These are phyloP conservation scores for Saxidomus purpurata DNA, from an alignment of 1,140 invertebrate genomes.

Conservation along the genomic window DNA sequence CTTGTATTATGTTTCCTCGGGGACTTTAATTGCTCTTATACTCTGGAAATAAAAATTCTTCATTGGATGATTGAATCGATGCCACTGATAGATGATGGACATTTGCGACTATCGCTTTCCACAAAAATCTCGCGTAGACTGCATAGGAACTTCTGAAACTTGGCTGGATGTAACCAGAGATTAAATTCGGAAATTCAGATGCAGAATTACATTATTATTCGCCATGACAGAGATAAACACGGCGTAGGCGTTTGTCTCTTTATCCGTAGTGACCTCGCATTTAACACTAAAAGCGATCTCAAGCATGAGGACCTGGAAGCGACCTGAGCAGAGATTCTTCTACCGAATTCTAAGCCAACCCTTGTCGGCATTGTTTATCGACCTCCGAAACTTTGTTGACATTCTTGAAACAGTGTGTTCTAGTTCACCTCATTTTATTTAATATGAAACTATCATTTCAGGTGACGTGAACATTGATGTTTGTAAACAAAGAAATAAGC, in stretches of 20 bases:
- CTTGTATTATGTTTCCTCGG: too few species aligned
- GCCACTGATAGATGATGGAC: too few species aligned
- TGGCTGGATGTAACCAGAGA: slow-evolving; percentile 49
- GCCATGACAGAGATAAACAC: slow-evolving; percentile 21
- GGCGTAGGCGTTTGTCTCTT: slow-evolving; percentile 41
- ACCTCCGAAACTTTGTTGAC: slow-evolving; percentile 2
- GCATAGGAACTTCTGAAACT: slow-evolving; percentile 47
- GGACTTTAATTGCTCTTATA: too few species aligned
- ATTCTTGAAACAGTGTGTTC: background rate
- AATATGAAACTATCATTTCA: background rate
- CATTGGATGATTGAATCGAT: too few species aligned
- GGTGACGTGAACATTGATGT: slow-evolving; percentile 20
- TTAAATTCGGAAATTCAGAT: slow-evolving; percentile 36
- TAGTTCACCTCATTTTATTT: background rate
- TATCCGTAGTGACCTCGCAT: too few species aligned
- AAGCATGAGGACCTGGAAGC: too few species aligned
- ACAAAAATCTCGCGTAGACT: background rate
- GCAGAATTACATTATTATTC: slow-evolving; percentile 16
- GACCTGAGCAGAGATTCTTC: background rate
- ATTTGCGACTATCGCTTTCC: too few species aligned
- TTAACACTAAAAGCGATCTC: too few species aligned
- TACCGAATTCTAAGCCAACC: slow-evolving; percentile 28
- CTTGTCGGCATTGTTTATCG: background rate
- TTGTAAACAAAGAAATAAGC: background rate
- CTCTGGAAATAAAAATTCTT: too few species aligned